Conservation (phyloP, 2,797 vertebrate genomes). For the Sebastes paucispinis region DNA sequence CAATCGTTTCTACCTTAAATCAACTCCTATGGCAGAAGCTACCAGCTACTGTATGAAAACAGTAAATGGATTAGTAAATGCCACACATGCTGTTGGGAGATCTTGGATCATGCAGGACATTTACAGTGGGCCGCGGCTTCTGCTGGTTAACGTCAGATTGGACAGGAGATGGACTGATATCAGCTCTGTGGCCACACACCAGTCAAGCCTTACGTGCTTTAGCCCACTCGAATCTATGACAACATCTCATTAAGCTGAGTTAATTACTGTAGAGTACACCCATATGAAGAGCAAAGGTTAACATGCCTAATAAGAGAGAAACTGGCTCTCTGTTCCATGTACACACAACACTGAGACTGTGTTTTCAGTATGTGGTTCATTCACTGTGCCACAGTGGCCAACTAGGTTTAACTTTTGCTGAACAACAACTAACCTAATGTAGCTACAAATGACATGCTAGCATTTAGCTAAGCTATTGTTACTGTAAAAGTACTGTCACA, state of each 20-base stretch:
- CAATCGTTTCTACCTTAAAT: not conserved
- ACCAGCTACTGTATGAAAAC: not conserved
- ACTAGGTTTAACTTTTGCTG: not conserved
- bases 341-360: no score
- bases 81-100: not conserved
- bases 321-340: not conserved
- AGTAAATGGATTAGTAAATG: not conserved
- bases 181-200: not conserved
- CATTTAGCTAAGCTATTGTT: not conserved
- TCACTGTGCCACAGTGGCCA: not conserved
- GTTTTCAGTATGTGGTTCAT: not conserved
- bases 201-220: not conserved
- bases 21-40: not conserved
- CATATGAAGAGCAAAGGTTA: slow-evolving; percentile 14
- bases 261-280: slow-evolving; percentile 3
- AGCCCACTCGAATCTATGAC: slow-evolving; percentile 2
- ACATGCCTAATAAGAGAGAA: not conserved
- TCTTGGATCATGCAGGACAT: not conserved
- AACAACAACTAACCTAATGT: not conserved
- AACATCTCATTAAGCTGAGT: slow-evolving; percentile 14
- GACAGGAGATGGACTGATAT: slow-evolving; percentile 3
- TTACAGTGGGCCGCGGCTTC: not conserved
- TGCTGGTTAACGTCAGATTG: not conserved
- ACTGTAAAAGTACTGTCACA: not conserved
- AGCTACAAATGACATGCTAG: not conserved